Evolutionary conservation across 1,140 invertebrate species (phyloP).

Genomic region (Cydia pomonella): DNA sequence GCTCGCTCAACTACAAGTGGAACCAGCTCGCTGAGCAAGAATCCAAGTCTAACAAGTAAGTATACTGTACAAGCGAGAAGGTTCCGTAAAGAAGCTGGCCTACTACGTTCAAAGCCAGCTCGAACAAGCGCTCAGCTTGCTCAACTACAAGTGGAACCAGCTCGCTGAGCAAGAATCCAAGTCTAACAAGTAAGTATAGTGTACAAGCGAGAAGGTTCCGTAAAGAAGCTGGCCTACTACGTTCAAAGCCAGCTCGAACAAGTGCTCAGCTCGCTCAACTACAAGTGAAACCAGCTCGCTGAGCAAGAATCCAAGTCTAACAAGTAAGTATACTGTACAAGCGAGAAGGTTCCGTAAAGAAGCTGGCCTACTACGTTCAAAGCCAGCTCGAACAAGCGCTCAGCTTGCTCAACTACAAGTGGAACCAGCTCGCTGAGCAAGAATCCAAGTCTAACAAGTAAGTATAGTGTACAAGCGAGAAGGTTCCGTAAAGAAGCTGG

Average conservation of each 20-base stretch:
- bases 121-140: conserved; percentile 79
- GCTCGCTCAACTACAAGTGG: conserved; percentile 83
- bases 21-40: conserved; percentile 66
- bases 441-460: too few species aligned
- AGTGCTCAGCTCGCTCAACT: conserved; percentile 81
- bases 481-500: too few species aligned
- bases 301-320: conserved; percentile 59
- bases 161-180: conserved; percentile 58
- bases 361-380: too few species aligned
- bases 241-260: conserved; percentile 83
- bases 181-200: conserved; percentile 63
- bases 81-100: conserved; percentile 81
- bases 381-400: too few species aligned
- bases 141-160: conserved; percentile 84
- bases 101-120: conserved; percentile 84
- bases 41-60: conserved; percentile 67
- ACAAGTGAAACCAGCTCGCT: conserved; percentile 82
- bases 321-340: conserved; percentile 59
- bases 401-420: too few species aligned
- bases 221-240: conserved; percentile 82
- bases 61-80: conserved; percentile 77
- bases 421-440: too few species aligned
- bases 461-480: too few species aligned
- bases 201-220: conserved; percentile 80
- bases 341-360: too few species aligned